Evolutionary conservation across 1,140 invertebrate species (phyloP).

Genomic region (Rhopalosiphum maidis): DNA sequence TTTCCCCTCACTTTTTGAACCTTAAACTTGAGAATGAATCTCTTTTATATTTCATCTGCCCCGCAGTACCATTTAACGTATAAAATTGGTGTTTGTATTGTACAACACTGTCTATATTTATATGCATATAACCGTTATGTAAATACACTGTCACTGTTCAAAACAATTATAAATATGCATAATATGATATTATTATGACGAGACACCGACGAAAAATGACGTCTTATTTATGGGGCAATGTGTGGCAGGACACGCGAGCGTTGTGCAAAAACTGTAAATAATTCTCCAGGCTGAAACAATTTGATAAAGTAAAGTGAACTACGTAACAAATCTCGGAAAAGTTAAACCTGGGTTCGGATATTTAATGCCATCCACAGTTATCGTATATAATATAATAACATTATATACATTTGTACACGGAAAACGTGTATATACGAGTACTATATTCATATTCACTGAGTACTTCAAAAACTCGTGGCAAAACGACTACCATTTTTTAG

Average conservation of each 20-base stretch:
- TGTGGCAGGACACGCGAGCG: background rate
- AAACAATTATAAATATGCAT: background rate
- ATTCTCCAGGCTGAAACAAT: slow-evolving; percentile 9
- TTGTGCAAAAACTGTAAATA: background rate
- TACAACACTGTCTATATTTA: too few species aligned
- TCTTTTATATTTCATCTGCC: background rate
- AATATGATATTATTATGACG: background rate
- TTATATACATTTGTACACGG: background rate
- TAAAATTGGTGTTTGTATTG: background rate
- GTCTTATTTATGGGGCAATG: too few species aligned
- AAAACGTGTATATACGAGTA: background rate
- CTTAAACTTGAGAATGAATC: background rate
- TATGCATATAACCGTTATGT: background rate
- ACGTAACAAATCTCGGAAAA: background rate
- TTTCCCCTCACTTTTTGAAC: background rate
- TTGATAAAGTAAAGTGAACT: background rate
- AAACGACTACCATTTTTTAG: background rate
- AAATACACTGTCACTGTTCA: background rate
- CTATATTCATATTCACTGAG: background rate
- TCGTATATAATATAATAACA: background rate
- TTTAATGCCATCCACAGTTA: background rate
- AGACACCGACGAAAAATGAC: background rate
- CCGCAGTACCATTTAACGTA: background rate
- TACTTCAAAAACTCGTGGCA: slow-evolving; percentile 17
- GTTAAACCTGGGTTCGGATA: background rate